A percentile compares a stretch with the other conserved stretches of the same genome.
Evolutionary conservation across 2,797 vertebrate species (phyloP).

Genomic region (Chanos chanos): DNA sequence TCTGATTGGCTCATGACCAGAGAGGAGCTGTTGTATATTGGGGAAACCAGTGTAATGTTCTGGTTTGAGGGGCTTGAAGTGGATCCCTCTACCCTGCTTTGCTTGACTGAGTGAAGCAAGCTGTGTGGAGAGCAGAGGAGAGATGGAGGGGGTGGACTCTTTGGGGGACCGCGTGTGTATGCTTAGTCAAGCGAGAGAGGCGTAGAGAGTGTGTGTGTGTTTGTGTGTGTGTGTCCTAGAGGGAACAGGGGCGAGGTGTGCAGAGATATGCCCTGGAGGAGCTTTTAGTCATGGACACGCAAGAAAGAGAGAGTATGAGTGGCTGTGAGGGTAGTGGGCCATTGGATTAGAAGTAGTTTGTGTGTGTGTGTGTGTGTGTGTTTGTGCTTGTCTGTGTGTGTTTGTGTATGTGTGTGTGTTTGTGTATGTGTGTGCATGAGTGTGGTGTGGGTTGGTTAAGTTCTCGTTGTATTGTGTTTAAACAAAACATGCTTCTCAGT

Average conservation of each 20-base stretch:
- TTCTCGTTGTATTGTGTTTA: too few species aligned
- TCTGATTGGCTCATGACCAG: too few species aligned
- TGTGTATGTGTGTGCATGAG: too few species aligned
- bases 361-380: too few species aligned
- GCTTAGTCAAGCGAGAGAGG: not conserved
- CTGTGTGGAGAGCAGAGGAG: not conserved
- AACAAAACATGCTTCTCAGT: too few species aligned
- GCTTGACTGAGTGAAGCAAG: not conserved
- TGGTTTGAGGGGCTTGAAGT: not conserved
- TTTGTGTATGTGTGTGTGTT: too few species aligned
- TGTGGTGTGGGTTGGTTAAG: too few species aligned
- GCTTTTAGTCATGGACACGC: not conserved
- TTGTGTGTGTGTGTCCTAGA: not conserved
- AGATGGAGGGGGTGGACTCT: not conserved
- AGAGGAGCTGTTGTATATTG: too few species aligned
- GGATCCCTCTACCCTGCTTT: not conserved
- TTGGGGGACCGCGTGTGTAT: constrained; percentile 1
- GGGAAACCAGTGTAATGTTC: too few species aligned
- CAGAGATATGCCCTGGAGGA: constrained; percentile 7
- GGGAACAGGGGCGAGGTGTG: not conserved
- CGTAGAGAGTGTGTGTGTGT: constrained; percentile 3
- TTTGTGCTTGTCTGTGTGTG: too few species aligned
- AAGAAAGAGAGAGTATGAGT: not conserved
- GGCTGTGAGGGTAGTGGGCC: too few species aligned
- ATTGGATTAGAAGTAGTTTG: too few species aligned